Base-by-base conservation (phyloP, 2,113 vertebrate species). In the Cavia porcellus region DNA sequence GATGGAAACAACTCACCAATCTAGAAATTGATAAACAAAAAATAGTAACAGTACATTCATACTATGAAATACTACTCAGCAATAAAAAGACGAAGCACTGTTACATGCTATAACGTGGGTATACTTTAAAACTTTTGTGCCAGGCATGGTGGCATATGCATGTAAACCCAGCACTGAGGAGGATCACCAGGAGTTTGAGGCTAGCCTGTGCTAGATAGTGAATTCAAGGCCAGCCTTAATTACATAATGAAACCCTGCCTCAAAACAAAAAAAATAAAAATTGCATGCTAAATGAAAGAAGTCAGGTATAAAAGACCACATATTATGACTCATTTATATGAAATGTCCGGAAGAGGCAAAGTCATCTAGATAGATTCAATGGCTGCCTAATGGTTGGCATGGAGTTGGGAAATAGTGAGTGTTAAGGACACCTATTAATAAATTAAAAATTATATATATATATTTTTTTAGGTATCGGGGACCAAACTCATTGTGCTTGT, bases 201-300 rank as follows among this genome's bases (percentile, higher is more conserved):
- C 64, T 66, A 32, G 64, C 64, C 61, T 66, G 30, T 66, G 64
- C 30, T 66, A 35, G 13, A 35, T 32, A 17, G 66, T 35, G 25
- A 35, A 2, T 68, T 68, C 66, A 35, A 68, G 66, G 66, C 66
- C 66, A 35, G 66, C 32, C 30, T 68, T 14, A 68, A 35, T 14
- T 68, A 68, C 66, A 68, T 15, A 68, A 15, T 15, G 14, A 35
- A 32, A 68, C 14, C 14, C 66, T 17, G 5, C 14, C 66, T 68
- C 13, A 68, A 68, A 68, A 68, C 32, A 66, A 35, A 66, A 66
- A 66, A 66, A 14, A 25, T 75, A 66, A 86, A 80, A 92, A 47
- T 80, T 72, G 52, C 86, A 38, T 45, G 38, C 66, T 57, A 38
- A 90, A n/a, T 94, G 47, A 90, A 89, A 94, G 70, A 77, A 95